phyloP scores from a whole-genome alignment of 2,888 invertebrate genomes.

The Eulithis prunata region DNA sequence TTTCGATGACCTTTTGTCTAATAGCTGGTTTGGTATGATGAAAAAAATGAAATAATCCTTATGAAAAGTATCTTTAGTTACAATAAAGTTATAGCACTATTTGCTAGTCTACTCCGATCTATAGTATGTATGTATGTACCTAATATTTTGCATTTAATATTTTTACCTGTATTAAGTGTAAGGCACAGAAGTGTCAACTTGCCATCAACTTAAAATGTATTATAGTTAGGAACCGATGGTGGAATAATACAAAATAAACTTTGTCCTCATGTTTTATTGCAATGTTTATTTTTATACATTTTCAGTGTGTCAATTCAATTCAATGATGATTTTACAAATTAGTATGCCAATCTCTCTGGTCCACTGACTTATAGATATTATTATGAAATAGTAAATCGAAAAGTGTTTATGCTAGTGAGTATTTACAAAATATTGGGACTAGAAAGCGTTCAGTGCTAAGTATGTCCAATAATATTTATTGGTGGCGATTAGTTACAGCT shows the following conservation, averaged over 20 bases:
- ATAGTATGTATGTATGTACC: constrained; percentile 12
- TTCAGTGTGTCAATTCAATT: neutral
- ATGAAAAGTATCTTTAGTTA: neutral
- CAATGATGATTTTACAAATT: neutral
- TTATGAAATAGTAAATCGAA: too few species aligned
- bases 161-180: constrained; percentile 25
- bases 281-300: neutral
- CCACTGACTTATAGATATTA: too few species aligned
- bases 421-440: neutral
- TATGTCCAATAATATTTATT: too few species aligned
- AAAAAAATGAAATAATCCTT: constrained; percentile 24
- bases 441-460: too few species aligned
- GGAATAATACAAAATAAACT: constrained; percentile 44
- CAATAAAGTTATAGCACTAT: constrained; percentile 28
- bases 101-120: constrained; percentile 37
- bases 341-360: too few species aligned
- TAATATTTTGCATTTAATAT: constrained; percentile 48
- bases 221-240: constrained; percentile 52
- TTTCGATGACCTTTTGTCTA: too few species aligned
- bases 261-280: constrained; percentile 23
- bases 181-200: constrained; percentile 51
- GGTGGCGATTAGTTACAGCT: too few species aligned
- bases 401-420: too few species aligned
- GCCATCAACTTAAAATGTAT: constrained; percentile 54
- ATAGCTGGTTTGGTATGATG: neutral